These are phyloP conservation scores for Lophius americanus DNA, from an alignment of 2,797 vertebrate genomes.

Conservation along the genomic window DNA sequence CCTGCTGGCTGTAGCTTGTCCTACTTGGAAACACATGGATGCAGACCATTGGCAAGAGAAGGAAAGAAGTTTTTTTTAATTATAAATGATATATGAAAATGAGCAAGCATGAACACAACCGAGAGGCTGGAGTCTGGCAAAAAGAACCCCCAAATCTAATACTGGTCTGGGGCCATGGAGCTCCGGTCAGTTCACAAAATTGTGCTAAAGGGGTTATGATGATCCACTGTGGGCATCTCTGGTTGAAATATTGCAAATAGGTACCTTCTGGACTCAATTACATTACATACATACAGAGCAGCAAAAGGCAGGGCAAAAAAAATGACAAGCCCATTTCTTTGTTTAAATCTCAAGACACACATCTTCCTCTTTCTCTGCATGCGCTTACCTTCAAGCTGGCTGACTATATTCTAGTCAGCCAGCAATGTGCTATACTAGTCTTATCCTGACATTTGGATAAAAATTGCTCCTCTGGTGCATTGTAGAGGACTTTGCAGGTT, in stretches of 20 bases:
- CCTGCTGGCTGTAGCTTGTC: slow-evolving; percentile 66
- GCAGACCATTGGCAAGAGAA: slow-evolving; percentile 40
- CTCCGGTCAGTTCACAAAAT: slow-evolving; percentile 7
- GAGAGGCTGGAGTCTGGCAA: slow-evolving; percentile 5
- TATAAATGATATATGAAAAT: slow-evolving; percentile 49
- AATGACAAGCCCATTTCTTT: slow-evolving; percentile 23
- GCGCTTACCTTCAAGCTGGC: slow-evolving; percentile 45
- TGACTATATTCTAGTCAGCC: slow-evolving; percentile 23
- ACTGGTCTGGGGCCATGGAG: slow-evolving; percentile 4
- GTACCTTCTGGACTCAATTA: slow-evolving; percentile 44
- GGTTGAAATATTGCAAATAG: slow-evolving; percentile 38
- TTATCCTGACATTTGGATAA: slow-evolving; percentile 31
- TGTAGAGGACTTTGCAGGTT: slow-evolving; percentile 49
- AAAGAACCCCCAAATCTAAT: background rate
- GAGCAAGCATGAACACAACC: slow-evolving; percentile 41
- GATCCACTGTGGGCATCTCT: slow-evolving; percentile 22
- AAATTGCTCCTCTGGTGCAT: slow-evolving; percentile 42
- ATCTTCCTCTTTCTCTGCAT: slow-evolving; percentile 32
- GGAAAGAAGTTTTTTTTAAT: slow-evolving; percentile 39
- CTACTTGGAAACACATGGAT: slow-evolving; percentile 67
- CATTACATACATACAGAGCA: slow-evolving; percentile 23
- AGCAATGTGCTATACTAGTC: slow-evolving; percentile 29
- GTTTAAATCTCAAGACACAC: slow-evolving; percentile 39
- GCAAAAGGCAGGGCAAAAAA: slow-evolving; percentile 27
- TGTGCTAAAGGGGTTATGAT: slow-evolving; percentile 22